Percentiles rank a stretch among this genome's conserved stretches.
phyloP scores from a whole-genome alignment of 2,888 invertebrate species.

The Andrena praecox region DNA sequence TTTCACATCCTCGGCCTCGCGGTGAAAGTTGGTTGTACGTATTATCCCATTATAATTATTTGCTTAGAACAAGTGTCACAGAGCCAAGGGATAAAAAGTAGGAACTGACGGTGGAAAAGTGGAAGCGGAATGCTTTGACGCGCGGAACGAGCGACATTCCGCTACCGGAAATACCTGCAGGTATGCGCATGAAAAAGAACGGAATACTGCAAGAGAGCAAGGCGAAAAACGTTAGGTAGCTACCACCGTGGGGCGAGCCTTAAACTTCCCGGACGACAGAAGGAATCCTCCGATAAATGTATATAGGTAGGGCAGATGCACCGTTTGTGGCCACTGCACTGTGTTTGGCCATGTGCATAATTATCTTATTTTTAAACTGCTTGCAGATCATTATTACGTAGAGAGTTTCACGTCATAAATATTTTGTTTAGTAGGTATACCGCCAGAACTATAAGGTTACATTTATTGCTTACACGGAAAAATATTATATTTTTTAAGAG shows the following conservation, averaged over 20 bases:
- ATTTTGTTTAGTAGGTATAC: no score
- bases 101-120: slow-evolving; percentile 28
- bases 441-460: no score
- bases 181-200: slow-evolving; percentile 6
- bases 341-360: no score
- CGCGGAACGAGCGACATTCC: slow-evolving; percentile 38
- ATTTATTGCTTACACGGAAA: no score
- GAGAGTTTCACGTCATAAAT: no score
- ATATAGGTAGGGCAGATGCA: no score
- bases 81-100: slow-evolving; percentile 5
- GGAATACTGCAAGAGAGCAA: slow-evolving; percentile 5
- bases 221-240: background rate
- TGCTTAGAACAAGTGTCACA: slow-evolving; percentile 1
- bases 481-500: no score
- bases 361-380: no score
- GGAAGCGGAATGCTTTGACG: slow-evolving; percentile 33
- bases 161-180: slow-evolving; percentile 28
- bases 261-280: background rate
- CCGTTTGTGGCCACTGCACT: no score
- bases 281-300: background rate
- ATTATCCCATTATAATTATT: slow-evolving; percentile 4
- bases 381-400: no score
- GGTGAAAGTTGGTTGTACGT: slow-evolving; percentile 15
- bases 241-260: background rate
- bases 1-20: background rate